Base-by-base conservation (phyloP, 2,113 vertebrate genomes). In the Terrapene triunguis region DNA sequence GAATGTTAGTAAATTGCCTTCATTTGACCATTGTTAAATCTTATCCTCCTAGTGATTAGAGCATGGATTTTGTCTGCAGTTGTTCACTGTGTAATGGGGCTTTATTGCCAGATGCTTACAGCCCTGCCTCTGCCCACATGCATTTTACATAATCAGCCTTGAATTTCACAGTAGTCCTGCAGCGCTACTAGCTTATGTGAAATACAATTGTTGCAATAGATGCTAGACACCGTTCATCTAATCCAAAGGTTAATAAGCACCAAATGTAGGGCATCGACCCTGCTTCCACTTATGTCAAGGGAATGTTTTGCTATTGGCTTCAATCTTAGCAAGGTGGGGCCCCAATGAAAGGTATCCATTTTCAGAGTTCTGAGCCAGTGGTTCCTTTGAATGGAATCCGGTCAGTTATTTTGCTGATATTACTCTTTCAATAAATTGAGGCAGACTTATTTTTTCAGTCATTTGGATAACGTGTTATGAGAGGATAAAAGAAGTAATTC, bases 21-120 rank as follows among this genome's bases (percentile, higher is more conserved):
- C 57, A 47, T 65, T 29, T 19, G 6, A 38, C 22, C 27, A 27
- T 35, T 65, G 83, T 81, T 59, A 83, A 88, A 0, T 35, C 35
- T 4, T 25, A 78, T 48, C 87, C 50, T 29, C 38, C 80, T 85
- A 80, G 57, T 6, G 38, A 86, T 35, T 85, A 54, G 54, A 80
- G 55, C 47, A 82, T 47, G 85, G 72, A 51, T 84, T 89, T 87
- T 55, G 79, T 32, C 19, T 4, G 21, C 35, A n/a, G 21, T 42
- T 22, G 50, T 24, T 53, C 57, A 22, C 1, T 1, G 5, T 0
- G 2, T 21, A 93, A 38, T 22, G 13, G 14, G 32, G 0, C 10
- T 72, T 69, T 57, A 76, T 85, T 96, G 80, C 29, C 89, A 38
- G 83, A 32, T 38, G 62, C 53, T 53, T 87, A 80, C 84, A 94